These are phyloP conservation scores for Dasypus novemcinctus DNA, from an alignment of 2,113 vertebrate genomes.

Conservation along the genomic window DNA sequence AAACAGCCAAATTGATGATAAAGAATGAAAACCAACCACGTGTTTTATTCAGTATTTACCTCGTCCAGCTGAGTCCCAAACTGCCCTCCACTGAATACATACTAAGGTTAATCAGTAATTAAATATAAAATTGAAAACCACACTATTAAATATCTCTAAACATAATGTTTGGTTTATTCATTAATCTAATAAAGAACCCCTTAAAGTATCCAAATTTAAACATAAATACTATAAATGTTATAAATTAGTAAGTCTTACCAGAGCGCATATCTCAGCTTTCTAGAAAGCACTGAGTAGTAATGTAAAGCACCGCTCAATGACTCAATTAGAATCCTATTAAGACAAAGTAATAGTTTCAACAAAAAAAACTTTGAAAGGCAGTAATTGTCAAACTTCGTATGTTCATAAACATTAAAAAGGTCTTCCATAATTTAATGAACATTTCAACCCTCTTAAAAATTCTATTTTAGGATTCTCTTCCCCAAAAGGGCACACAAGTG, in stretches of 20 bases:
- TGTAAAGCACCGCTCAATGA: constrained; percentile 57
- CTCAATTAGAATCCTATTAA: constrained; percentile 73
- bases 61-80: neutral
- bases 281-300: constrained; percentile 33
- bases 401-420: neutral
- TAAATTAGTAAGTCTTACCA: constrained; percentile 81
- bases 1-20: neutral
- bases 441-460: neutral
- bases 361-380: neutral
- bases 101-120: neutral
- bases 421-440: neutral
- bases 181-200: neutral
- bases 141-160: constrained; percentile 3
- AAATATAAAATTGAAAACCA: neutral
- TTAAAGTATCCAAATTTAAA: constrained; percentile 39
- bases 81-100: neutral
- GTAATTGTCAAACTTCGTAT: neutral
- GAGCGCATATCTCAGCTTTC: constrained; percentile 86
- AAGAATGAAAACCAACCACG: neutral
- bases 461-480: neutral
- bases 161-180: neutral
- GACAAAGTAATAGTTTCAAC: constrained; percentile 14
- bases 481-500: neutral
- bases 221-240: neutral
- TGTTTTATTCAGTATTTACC: neutral